A percentile compares a stretch with the other conserved stretches of the same genome.
phyloP scores from a whole-genome alignment of 1,140 invertebrate species.

The Ericerus pela region DNA sequence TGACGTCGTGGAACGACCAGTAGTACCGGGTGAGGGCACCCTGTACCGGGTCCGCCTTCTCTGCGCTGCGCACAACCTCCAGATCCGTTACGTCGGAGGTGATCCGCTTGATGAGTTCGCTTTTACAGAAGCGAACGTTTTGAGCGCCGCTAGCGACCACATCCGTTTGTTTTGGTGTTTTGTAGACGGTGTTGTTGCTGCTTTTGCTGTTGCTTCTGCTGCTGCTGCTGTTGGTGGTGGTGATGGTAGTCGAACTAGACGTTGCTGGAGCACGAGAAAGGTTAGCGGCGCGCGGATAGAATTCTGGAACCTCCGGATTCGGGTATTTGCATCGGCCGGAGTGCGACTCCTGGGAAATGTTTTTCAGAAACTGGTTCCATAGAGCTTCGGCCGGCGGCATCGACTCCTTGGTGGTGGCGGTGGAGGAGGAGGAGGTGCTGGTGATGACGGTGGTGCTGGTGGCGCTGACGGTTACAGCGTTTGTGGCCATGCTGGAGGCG shows the following conservation, averaged over 20 bases:
- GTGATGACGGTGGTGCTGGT: no score
- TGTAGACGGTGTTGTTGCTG: neutral
- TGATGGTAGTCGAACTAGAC: neutral
- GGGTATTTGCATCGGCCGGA: neutral
- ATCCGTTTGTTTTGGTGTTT: no score
- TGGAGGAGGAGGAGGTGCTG: no score
- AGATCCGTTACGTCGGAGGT: neutral
- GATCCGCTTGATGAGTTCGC: neutral
- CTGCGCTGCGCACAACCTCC: neutral
- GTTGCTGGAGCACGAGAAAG: neutral
- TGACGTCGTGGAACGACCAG: neutral
- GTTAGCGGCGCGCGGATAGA: neutral
- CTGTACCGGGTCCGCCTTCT: no score
- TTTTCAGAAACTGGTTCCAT: neutral
- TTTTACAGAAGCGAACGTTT: no score
- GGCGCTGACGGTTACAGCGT: no score
- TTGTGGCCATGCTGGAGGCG: no score
- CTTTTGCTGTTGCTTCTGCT: neutral
- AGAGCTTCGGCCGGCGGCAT: no score
- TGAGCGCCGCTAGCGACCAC: no score
- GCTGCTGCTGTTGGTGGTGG: neutral
- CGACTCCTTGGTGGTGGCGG: no score
- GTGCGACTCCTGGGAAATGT: neutral
- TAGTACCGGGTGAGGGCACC: neutral
- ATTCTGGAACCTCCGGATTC: neutral